Base-by-base conservation (phyloP, 2,888 invertebrate genomes). In the Clunio marinus region DNA sequence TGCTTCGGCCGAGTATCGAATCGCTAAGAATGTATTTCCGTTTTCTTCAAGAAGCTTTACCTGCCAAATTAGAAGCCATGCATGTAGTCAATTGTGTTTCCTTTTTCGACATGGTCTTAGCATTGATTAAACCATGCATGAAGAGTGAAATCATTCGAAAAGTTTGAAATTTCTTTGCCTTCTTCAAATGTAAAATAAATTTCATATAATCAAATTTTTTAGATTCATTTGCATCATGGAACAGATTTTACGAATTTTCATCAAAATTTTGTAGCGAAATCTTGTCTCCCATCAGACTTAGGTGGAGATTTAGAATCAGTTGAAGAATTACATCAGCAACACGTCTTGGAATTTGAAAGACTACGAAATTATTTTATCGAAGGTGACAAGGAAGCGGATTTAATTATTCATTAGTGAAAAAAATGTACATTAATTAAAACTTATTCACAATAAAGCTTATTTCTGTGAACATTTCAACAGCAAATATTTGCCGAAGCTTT, bases 31-130 rank as follows among this genome's bases (percentile, higher is more conserved):
- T 84, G 73, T 86, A 87, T 76, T 85, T 87, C 78, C 80, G 81
- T 70, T 88, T 86, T 75, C 76, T 88, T 2, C 87, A 89, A 75
- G 88, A 88, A 72, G 88, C 83, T 15, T 76, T 86, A 76, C 88
- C 88, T 0, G 82, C 86, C 1, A 81, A 85, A 69, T 81, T 88
- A 76, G 83, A 83, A 71, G 84, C 81, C 0, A 85, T 88, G 68
- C 87, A 88, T 74, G 81, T 88, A 1, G 75, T 89, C 63, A 88
- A 89, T 73, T 81, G 82, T 0, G 82, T 82, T 69, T 80, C 84
- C 0, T 80, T 83, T 37, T 74, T 85, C 45, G 84, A 85, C 74
- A 84, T 84, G 73, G 78, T 86, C 70, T 75, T 85, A 77, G 73
- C 83, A 27, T 75, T 86, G 71, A 80, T 85, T 71, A 80, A 78